Percentiles rank a stretch among this genome's conserved stretches.
phyloP scores from a whole-genome alignment of 2,888 invertebrate genomes.

The Melanotus villosus region DNA sequence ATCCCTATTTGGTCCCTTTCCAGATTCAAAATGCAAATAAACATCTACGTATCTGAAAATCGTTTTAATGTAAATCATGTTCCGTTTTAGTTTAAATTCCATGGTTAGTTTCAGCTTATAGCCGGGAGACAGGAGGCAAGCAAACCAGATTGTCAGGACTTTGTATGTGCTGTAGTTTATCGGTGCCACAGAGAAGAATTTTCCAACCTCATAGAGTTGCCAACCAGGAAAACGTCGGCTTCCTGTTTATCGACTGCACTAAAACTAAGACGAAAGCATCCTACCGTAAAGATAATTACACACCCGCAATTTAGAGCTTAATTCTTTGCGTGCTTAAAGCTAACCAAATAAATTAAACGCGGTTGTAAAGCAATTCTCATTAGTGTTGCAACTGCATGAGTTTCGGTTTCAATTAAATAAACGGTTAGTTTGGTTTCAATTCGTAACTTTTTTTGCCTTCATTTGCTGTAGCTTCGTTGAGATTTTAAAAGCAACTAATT shows the following conservation, averaged over 20 bases:
- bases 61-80: too few relatives aligned
- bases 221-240: constrained; percentile 17
- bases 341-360: constrained; percentile 41
- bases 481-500: too few relatives aligned
- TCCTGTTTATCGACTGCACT: constrained; percentile 43
- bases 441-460: too few relatives aligned
- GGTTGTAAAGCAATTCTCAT: constrained; percentile 33
- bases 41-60: too few relatives aligned
- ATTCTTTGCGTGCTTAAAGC: constrained; percentile 42
- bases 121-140: constrained; percentile 25
- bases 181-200: too few relatives aligned
- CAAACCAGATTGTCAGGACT: too few relatives aligned
- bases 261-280: constrained; percentile 39
- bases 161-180: too few relatives aligned
- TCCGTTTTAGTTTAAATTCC: constrained; percentile 17
- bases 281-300: constrained; percentile 49
- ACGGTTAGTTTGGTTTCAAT: neutral
- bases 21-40: too few relatives aligned
- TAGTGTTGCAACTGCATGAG: constrained; percentile 3
- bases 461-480: too few relatives aligned
- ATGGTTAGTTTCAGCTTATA: constrained; percentile 1
- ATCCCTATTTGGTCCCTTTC: too few relatives aligned
- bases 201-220: too few relatives aligned
- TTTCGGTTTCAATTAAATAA: neutral
- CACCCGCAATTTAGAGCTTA: constrained; percentile 43